Evolutionary conservation across 2,888 invertebrate species (phyloP).

Genomic region (Germaria angustata): DNA sequence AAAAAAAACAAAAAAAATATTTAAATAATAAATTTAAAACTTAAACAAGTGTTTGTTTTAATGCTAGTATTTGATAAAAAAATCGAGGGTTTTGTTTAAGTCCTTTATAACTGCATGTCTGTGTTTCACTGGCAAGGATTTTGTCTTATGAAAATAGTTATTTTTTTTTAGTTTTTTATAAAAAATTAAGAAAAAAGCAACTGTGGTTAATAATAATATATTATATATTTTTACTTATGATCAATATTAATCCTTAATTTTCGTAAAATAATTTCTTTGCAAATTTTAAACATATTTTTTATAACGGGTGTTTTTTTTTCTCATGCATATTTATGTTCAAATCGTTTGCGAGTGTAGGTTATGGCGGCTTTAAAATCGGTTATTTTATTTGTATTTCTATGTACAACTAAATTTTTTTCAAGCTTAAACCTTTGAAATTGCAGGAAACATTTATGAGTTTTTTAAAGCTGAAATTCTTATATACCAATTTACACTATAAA

Average conservation of each 20-base stretch:
- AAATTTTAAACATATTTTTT: conserved; percentile 19
- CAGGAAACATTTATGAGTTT: not conserved
- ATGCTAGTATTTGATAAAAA: conserved; percentile 18
- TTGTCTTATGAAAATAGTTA: conserved; percentile 6
- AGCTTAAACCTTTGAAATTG: not conserved
- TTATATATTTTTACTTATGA: not conserved
- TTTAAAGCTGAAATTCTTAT: not conserved
- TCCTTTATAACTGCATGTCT: conserved; percentile 50
- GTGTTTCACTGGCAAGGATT: conserved; percentile 18
- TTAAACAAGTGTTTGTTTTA: conserved; percentile 62
- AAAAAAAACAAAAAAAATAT: conserved; percentile 25
- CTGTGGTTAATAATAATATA: conserved; percentile 45
- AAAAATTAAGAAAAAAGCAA: not conserved
- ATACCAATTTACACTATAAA: not conserved
- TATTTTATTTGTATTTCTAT: conserved; percentile 2
- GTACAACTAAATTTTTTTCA: not conserved
- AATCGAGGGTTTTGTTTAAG: not conserved
- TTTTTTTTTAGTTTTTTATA: not conserved
- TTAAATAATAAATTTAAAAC: conserved; percentile 56
- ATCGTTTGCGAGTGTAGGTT: conserved; percentile 61
- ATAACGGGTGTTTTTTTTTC: conserved; percentile 23
- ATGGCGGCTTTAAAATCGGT: conserved; percentile 55
- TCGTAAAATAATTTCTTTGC: conserved; percentile 31
- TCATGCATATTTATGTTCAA: not conserved
- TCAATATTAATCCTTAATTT: conserved; percentile 21